Percentiles rank a stretch among this genome's conserved stretches.
Evolutionary conservation across 2,888 invertebrate species (phyloP).

Genomic region (Leucophora obtusa): DNA sequence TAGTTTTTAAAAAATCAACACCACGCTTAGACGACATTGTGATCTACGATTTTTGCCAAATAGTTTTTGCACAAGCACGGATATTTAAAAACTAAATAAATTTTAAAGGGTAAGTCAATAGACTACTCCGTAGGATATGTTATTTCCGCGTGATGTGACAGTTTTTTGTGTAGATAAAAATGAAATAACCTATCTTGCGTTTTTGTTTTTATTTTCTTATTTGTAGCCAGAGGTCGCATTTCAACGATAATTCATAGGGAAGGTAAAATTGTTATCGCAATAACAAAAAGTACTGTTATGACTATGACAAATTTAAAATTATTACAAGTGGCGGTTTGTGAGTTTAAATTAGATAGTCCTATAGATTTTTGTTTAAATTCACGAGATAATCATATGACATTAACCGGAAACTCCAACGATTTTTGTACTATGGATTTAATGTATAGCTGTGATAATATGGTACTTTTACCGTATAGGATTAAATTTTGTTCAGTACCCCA

Average conservation of each 20-base stretch:
- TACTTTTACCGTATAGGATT: conserved; percentile 68
- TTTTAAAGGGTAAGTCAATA: conserved; percentile 28
- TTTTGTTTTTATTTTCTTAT: conserved; percentile 67
- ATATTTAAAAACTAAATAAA: not conserved
- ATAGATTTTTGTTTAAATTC: conserved; percentile 68
- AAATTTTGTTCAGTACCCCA: conserved; percentile 57
- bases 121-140: no score
- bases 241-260: not conserved
- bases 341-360: conserved; percentile 68
- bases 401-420: conserved; percentile 68
- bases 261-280: conserved; percentile 20
- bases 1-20: conserved; percentile 76
- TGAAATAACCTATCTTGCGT: conserved; percentile 65
- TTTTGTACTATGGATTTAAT: conserved; percentile 69
- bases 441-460: conserved; percentile 53
- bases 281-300: conserved; percentile 1
- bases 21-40: conserved; percentile 69
- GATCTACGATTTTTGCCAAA: not conserved
- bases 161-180: conserved; percentile 26
- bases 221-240: conserved; percentile 40
- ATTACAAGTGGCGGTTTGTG: conserved; percentile 65
- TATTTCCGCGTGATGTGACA: not conserved
- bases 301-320: conserved; percentile 62
- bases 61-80: not conserved
- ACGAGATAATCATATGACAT: conserved; percentile 64